Base-by-base conservation (phyloP, 2,113 vertebrate genomes). In the Cynoglossus semilaevis region DNA sequence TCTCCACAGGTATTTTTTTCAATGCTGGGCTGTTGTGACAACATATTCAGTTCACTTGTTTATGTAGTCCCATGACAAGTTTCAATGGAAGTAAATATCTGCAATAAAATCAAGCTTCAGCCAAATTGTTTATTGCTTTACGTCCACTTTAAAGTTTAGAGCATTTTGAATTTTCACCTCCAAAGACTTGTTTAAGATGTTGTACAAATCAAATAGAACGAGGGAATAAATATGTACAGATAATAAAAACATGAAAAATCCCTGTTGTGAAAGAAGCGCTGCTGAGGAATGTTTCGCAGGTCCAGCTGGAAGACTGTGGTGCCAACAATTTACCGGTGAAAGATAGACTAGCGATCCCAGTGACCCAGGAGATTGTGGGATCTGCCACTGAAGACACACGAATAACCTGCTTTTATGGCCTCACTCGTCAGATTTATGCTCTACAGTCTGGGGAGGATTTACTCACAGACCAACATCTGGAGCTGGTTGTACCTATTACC, bases 391-490 rank as follows among this genome's bases (percentile, higher is more conserved):
- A 67, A 67, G 82, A 77, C 40, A 45, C 5, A 12, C n/a, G 37
- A 16, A 60, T 37, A 48, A 63, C 51, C 67, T 13, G 14, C 17
- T 50, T 68, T 81, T 54, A 75, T 7, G 16, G 63, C 38, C 47
- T 63, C 58, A 18, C 36, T 54, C 42, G 22, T 63, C 50, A 72
- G 54, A 70, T 76, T 70, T 72, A 63, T 63, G 57, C 17, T 34
- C 8, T 37, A 52, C 58, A 58, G 51, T 65, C 38, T 19, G 37
- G 41, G 42, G 43, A 69, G 61, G 37, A 65, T 79, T 68, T 56
- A 52, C 54, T 61, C 34, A 4, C 34, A 35, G 47, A 60, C 12
- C 22, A 16, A 84, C 89, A 91, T 90, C 90, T 93, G 90, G 77
- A 86, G 81, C 74, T 81, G 65, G 66, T 88, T 89, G 80, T 50